Conservation (phyloP, 1,140 invertebrate species). For the Zaprionus inermis region DNA sequence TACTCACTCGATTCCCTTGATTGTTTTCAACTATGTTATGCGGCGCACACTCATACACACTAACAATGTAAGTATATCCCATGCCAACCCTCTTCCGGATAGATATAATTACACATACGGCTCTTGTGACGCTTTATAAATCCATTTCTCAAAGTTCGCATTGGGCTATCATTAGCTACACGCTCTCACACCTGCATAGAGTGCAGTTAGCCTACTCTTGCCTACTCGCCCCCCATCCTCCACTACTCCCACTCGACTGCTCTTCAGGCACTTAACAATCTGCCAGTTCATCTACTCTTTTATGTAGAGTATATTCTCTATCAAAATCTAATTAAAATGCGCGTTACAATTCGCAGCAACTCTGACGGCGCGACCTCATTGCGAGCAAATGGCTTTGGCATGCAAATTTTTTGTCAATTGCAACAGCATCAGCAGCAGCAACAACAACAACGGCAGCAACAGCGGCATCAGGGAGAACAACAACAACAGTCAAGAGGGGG, state of each 20-base stretch:
- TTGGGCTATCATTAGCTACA: slow-evolving; percentile 14
- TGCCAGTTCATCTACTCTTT: not conserved
- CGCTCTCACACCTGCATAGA: slow-evolving; percentile 1
- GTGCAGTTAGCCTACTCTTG: not conserved
- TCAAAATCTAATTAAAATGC: slow-evolving; percentile 74
- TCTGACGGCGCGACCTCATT: slow-evolving; percentile 46
- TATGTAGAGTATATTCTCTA: slow-evolving; percentile 14
- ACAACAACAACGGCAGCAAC: not conserved
- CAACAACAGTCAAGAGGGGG: not conserved
- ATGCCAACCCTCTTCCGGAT: too few relatives aligned
- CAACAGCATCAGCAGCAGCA: slow-evolving; percentile 33
- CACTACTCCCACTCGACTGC: too few relatives aligned
- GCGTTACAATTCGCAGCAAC: slow-evolving; percentile 68
- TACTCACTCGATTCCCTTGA: too few relatives aligned
- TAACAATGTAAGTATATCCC: not conserved
- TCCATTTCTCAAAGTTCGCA: slow-evolving; percentile 37
- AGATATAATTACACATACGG: slow-evolving; percentile 23
- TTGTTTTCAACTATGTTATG: slow-evolving; percentile 5
- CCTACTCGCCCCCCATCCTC: not conserved
- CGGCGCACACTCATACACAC: not conserved
- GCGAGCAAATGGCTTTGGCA: slow-evolving; percentile 48
- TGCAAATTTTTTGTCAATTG: slow-evolving; percentile 65
- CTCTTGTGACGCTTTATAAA: slow-evolving; percentile 43
- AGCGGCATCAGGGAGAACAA: slow-evolving; percentile 1
- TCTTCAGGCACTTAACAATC: not conserved